These are phyloP conservation scores for Bradypodion pumilum DNA, from an alignment of 2,797 vertebrate species.

Conservation along the genomic window DNA sequence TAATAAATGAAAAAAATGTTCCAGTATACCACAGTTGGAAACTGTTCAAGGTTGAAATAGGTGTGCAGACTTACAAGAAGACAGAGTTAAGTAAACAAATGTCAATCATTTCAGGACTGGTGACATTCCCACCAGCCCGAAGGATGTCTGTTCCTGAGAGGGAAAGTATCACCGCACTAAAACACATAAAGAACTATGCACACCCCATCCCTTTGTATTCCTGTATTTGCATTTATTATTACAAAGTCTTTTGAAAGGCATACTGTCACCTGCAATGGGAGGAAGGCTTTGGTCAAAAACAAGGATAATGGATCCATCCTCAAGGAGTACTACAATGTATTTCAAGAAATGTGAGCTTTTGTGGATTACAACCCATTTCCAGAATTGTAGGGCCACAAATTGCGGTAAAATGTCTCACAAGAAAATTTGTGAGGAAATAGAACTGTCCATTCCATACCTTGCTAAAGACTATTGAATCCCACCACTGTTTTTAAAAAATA, in stretches of 20 bases:
- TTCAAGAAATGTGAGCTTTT: neutral
- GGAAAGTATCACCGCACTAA: conserved; percentile 71
- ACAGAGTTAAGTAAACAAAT: conserved; percentile 83
- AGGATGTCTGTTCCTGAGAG: conserved; percentile 77
- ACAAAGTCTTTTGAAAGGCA: conserved; percentile 73
- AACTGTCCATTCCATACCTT: no score
- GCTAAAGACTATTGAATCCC: no score
- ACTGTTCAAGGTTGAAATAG: conserved; percentile 86
- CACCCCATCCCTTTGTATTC: conserved; percentile 64
- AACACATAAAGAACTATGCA: conserved; percentile 43
- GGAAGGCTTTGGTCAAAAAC: conserved; percentile 17
- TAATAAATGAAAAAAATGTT: conserved; percentile 84
- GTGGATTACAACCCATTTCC: no score
- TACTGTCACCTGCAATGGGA: conserved; percentile 23
- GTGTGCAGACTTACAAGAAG: conserved; percentile 85
- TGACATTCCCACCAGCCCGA: conserved; percentile 58
- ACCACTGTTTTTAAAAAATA: no score
- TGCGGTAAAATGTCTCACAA: no score
- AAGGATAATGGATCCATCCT: conserved; percentile 41
- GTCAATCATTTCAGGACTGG: conserved; percentile 81
- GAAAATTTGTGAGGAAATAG: no score
- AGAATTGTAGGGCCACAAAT: no score
- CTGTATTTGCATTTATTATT: conserved; percentile 78
- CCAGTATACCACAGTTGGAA: conserved; percentile 85
- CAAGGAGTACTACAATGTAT: conserved; percentile 21